Evolutionary conservation across 92 coral and sea anemone species (phyloP).

Genomic region (Desmophyllum pertusum): DNA sequence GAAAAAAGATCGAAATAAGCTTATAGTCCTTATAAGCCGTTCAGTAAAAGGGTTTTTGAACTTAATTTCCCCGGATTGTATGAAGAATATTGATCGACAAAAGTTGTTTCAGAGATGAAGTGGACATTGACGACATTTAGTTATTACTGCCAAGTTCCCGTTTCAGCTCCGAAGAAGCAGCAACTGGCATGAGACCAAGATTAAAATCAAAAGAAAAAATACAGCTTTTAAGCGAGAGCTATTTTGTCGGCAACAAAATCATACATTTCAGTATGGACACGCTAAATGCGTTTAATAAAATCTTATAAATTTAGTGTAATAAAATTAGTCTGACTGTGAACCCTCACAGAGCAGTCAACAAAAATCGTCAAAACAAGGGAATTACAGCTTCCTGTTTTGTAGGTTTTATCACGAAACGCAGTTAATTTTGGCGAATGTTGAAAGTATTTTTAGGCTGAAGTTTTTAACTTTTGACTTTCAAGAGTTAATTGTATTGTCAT

Average conservation of each 20-base stretch:
- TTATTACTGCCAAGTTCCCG: conserved; percentile 19
- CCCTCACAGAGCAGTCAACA: not conserved
- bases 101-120: not conserved
- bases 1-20: conserved; percentile 21
- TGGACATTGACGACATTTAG: not conserved
- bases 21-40: conserved; percentile 3
- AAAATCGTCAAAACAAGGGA: not conserved
- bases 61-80: conserved; percentile 14
- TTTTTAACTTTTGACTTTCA: conserved; percentile 6
- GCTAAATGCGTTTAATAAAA: not conserved
- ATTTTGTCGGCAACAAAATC: not conserved
- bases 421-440: not conserved
- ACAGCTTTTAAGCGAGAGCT: no score
- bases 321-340: not conserved
- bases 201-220: no score
- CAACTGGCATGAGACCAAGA: conserved; percentile 9
- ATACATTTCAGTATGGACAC: not conserved
- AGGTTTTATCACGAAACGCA: not conserved
- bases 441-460: not conserved
- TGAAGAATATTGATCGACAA: conserved; percentile 2
- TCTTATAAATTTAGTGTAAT: not conserved
- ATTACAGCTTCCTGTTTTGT: not conserved
- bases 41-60: not conserved
- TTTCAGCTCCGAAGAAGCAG: conserved; percentile 16
- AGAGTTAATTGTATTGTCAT: not conserved